Base-by-base conservation (phyloP, 2,797 vertebrate species). In the Caiman crocodilus region DNA sequence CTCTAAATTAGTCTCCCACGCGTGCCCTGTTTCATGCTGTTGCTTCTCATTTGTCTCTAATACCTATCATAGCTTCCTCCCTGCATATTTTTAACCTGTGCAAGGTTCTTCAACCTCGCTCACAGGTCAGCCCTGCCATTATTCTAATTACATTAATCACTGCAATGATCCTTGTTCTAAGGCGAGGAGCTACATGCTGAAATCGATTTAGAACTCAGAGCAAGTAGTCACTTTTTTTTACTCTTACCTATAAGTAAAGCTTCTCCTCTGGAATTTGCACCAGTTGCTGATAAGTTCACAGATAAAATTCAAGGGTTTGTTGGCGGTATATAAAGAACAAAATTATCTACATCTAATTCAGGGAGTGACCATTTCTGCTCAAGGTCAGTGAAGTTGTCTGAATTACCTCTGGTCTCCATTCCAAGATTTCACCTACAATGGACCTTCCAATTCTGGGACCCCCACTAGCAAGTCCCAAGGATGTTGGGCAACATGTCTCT, bases 41-140 rank as follows among this genome's bases (percentile, higher is more conserved):
- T 78, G 60, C 67, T 7, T 85, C 13, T 90, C 69, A 76, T 91
- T 86, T 78, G 80, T 93, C 81, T 92, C 77, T 76, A 35, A 18
- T 15, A 25, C 32, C 21, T 88, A 11, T 58, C 28, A 0, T 3
- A 21, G 65, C 16, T 67, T 76, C 14, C 35, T 30, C n/a, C 17
- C 75, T 32, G 73, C 2, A 0, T n/a, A 2, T 15, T 71, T 55
- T 69, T 2, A 23, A 26, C 76, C 55, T 61, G 7, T 35, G 12
- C 23, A 50, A 5, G 9, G 32, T 73, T 84, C 71, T 84, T 9
- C 7, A 13, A 50, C 76, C 8, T 82, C 3, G 65, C 79, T 23
- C 32, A 61, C 1, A 12, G 63, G 4, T 58, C 2, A 58, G 64
- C 2, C 3, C 28, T 85, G 23, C 64, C 26, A 63, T 80, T 76